phyloP scores from a whole-genome alignment of 2,113 vertebrate species.

The Sturnira hondurensis region DNA sequence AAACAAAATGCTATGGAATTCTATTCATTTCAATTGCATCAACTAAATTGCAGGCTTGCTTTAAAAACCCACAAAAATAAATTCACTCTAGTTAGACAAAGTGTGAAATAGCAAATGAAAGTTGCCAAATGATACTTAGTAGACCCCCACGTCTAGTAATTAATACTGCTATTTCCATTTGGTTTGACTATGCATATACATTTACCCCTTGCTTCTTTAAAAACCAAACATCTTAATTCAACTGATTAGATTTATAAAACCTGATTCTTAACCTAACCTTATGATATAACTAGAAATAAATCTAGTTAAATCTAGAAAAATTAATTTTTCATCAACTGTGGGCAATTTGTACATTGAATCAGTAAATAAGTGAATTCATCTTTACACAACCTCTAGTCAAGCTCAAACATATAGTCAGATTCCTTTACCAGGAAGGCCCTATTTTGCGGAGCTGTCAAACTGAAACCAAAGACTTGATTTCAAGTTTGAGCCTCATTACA shows the following conservation, averaged over 20 bases:
- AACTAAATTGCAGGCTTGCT: neutral
- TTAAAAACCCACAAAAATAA: neutral
- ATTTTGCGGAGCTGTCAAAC: neutral
- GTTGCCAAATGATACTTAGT: neutral
- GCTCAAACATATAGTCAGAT: neutral
- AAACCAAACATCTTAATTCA: constrained; percentile 11
- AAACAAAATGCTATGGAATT: neutral
- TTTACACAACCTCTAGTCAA: neutral
- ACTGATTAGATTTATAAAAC: neutral
- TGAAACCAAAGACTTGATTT: neutral
- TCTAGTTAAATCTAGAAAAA: constrained; percentile 23
- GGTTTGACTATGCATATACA: neutral
- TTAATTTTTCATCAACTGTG: constrained; percentile 1
- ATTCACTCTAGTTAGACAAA: neutral
- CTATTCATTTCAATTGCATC: neutral
- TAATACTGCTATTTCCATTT: neutral
- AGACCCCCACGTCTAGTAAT: neutral
- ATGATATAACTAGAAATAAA: neutral
- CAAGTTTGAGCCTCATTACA: neutral
- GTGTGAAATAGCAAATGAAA: neutral
- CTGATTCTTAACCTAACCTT: neutral
- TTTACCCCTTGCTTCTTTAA: neutral
- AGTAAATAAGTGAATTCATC: constrained; percentile 34
- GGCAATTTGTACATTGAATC: neutral
- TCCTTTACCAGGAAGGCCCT: neutral